Evolutionary conservation across 1,140 invertebrate species (phyloP).

Genomic region (Brachystomella parvula): DNA sequence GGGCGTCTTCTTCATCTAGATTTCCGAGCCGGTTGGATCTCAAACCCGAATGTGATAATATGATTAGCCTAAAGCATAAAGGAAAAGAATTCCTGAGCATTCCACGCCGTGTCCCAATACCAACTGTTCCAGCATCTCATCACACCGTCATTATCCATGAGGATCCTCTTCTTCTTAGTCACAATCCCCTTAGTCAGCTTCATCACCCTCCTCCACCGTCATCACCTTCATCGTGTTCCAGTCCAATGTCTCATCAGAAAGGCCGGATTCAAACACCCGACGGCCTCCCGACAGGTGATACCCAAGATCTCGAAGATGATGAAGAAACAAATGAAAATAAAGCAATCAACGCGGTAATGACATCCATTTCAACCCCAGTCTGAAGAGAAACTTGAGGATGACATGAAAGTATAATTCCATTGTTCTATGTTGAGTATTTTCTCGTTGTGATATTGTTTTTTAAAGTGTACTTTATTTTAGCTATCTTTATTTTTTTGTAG

Average conservation of each 20-base stretch:
- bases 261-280: constrained; percentile 15
- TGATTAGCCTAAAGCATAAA: constrained; percentile 26
- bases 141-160: background rate
- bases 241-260: constrained; percentile 12
- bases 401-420: background rate
- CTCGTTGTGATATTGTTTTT: constrained; percentile 1
- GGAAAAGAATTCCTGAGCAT: constrained; percentile 26
- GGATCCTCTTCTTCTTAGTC: background rate
- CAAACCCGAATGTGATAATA: constrained; percentile 18
- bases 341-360: background rate
- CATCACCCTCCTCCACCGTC: background rate
- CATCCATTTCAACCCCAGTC: constrained; percentile 28
- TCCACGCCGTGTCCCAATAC: constrained; percentile 20
- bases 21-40: constrained; percentile 22
- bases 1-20: constrained; percentile 23
- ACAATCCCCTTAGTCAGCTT: background rate
- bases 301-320: constrained; percentile 21
- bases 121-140: constrained; percentile 18
- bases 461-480: background rate
- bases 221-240: background rate
- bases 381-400: constrained; percentile 6
- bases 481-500: too few species aligned
- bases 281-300: constrained; percentile 24
- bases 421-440: constrained; percentile 1
- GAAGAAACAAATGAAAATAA: background rate